A percentile compares a stretch with the other conserved stretches of the same genome.
These are phyloP conservation scores for Chloroclystis v-ata DNA, from an alignment of 2,888 invertebrate genomes.

Conservation along the genomic window DNA sequence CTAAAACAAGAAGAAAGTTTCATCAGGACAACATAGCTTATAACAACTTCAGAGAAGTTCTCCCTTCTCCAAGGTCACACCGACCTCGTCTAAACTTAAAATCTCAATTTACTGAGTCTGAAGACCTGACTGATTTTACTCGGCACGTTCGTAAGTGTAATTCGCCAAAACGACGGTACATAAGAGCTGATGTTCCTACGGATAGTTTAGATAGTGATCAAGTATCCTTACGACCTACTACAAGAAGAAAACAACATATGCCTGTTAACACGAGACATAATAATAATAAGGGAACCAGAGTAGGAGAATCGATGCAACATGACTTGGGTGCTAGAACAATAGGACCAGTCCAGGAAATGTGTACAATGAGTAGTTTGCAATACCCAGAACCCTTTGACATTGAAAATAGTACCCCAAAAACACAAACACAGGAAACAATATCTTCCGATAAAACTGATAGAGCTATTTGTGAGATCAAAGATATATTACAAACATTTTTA, in stretches of 20 bases:
- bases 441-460: conserved; percentile 55
- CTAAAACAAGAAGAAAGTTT: conserved; percentile 57
- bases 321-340: conserved; percentile 35
- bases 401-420: conserved; percentile 40
- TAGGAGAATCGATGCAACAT: conserved; percentile 14
- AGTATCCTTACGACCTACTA: conserved; percentile 20
- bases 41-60: conserved; percentile 55
- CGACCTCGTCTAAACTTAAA: conserved; percentile 60
- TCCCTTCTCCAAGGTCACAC: conserved; percentile 59
- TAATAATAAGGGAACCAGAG: no score
- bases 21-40: conserved; percentile 41
- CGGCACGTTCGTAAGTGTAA: conserved; percentile 2
- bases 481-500: conserved; percentile 61
- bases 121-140: conserved; percentile 30
- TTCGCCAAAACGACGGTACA: conserved; percentile 26
- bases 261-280: no score
- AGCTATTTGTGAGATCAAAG: conserved; percentile 66
- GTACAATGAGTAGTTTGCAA: conserved; percentile 40
- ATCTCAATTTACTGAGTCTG: conserved; percentile 50
- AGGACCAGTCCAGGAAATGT: no score
- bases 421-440: conserved; percentile 46
- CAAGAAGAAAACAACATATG: conserved; percentile 25
- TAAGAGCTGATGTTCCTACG: conserved; percentile 23
- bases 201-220: conserved; percentile 32
- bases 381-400: conserved; percentile 30